phyloP scores from a whole-genome alignment of 2,797 vertebrate genomes.

The Coluber constrictor region DNA sequence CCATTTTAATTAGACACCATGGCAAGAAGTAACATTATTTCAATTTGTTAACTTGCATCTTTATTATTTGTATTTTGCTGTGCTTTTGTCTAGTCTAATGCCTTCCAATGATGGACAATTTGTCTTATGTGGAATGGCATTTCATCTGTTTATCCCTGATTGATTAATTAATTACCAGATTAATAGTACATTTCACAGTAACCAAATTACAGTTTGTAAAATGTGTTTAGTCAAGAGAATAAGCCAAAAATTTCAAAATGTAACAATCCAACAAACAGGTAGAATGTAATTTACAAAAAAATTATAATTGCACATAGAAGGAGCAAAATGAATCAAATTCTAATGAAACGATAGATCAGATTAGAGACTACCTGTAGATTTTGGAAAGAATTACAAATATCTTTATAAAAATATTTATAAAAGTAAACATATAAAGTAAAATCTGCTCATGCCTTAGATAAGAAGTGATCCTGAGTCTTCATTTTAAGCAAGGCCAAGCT shows the following conservation, averaged over 20 bases:
- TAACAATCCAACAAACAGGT: constrained; percentile 34
- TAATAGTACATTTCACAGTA: constrained; percentile 52
- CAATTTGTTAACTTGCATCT: not conserved
- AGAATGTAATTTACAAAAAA: constrained; percentile 46
- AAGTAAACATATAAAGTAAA: constrained; percentile 23
- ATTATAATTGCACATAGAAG: constrained; percentile 57
- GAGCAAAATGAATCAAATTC: constrained; percentile 56
- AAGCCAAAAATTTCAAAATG: constrained; percentile 28
- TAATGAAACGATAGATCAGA: constrained; percentile 53
- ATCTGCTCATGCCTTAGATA: constrained; percentile 35
- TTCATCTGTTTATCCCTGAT: constrained; percentile 33
- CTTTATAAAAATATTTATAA: constrained; percentile 37
- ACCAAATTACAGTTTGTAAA: constrained; percentile 34
- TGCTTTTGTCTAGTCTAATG: not conserved
- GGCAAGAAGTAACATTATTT: not conserved
- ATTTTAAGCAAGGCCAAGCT: not conserved
- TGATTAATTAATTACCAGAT: constrained; percentile 32
- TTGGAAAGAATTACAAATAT: constrained; percentile 50
- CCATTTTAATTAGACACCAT: not conserved
- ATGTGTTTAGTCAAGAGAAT: constrained; percentile 30
- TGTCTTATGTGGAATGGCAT: constrained; percentile 11
- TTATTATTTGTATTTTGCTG: not conserved
- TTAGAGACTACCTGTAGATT: constrained; percentile 57
- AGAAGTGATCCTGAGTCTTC: fast-evolving
- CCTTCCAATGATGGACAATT: not conserved